Base-by-base conservation (phyloP, 2,888 invertebrate species). In the Caenorhabditis auriculariae region DNA sequence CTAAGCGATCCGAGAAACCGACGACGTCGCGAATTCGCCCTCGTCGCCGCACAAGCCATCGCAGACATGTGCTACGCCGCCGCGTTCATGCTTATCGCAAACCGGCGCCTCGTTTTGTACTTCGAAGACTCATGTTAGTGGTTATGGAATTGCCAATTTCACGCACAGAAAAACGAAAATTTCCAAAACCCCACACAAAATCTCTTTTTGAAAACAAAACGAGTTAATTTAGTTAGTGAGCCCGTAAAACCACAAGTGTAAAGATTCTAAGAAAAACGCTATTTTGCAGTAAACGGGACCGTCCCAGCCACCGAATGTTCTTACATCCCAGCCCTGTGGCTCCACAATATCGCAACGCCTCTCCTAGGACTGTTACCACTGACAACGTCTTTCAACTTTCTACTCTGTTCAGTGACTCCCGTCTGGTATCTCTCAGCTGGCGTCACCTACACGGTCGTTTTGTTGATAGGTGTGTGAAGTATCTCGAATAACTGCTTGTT, bases 41-140 rank as follows among this genome's bases (percentile, higher is more conserved):
- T 67, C 9, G 62, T 67, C 3, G 63, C 56, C 12, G 51, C 58
- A 32, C 67, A 67, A 27, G 53, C 67, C 1, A 9, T 67, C n/a
- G 56, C 67, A 0, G 67, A 67, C 47, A 54, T 60, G 9, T 53
- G 48, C 42, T 67, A 67, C 23, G 67, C 56, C 0, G 50, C 63
- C 9, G 62, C 67, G 2, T 67, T 67, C 28, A 67, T 67, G 67
- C 23, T 67, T 21, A 63, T 67, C 6, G 67, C 67, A 7, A 43
- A 60, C 21, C 54, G 56, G 6, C 50, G 67, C 21, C 47, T 67
- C 1, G 50, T 55, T 7, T 32, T 67, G 7, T 60, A 54, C 27
- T 52, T 48, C 29, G 52, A 49, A 24, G 54, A 62, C 27, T 42
- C 43, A 29, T 52, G 67, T 67, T 15, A 46, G 45, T 2, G n/a